phyloP scores from a whole-genome alignment of 2,888 invertebrate genomes.

The Cepaea hortensis region DNA sequence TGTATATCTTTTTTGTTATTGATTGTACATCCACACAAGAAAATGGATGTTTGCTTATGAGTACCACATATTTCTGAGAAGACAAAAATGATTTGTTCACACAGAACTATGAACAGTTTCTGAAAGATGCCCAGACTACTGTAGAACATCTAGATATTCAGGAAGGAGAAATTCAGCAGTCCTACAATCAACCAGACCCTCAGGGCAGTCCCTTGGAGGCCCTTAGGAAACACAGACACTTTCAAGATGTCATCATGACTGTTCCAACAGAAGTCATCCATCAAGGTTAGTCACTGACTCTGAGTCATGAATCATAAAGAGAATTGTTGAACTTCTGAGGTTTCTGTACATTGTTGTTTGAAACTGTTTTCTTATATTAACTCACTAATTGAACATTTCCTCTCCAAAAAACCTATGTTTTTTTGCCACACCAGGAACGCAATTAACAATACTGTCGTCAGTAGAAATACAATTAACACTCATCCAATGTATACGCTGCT shows the following conservation, averaged over 20 bases:
- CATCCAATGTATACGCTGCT: no score
- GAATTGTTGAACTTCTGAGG: no score
- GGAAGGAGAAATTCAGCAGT: conserved; percentile 78
- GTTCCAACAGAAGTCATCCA: conserved; percentile 66
- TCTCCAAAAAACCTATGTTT: no score
- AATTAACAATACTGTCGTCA: no score
- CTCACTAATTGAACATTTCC: no score
- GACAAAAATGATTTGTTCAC: neutral
- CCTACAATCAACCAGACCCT: conserved; percentile 78
- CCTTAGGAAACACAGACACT: conserved; percentile 66
- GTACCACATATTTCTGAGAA: neutral
- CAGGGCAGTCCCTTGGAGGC: conserved; percentile 69
- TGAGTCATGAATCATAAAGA: neutral
- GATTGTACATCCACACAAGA: no score
- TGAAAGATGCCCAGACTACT: conserved; percentile 80
- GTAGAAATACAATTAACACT: no score
- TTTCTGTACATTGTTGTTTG: no score
- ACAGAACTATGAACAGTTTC: conserved; percentile 84
- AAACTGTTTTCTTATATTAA: no score
- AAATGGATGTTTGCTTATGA: no score
- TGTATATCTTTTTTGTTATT: no score
- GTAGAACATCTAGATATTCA: conserved; percentile 82
- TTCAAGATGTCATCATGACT: conserved; percentile 67
- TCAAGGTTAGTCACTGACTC: conserved; percentile 59
- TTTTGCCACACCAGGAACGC: no score